Conservation (phyloP, 1,140 invertebrate genomes). For the Musca domestica region DNA sequence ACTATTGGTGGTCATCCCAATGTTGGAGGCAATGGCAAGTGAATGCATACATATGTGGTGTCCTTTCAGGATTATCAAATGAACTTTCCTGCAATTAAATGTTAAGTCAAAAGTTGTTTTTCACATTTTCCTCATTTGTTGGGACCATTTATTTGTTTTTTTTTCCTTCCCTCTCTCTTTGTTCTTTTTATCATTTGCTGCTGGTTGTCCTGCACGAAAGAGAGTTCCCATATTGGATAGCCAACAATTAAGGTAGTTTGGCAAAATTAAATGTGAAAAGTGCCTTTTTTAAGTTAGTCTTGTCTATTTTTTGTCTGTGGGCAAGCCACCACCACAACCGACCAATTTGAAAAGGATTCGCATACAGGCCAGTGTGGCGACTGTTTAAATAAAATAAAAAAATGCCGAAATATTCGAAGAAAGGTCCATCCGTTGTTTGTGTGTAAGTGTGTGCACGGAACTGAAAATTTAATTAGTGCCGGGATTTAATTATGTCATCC, state of each 20-base stretch:
- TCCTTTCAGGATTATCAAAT: slow-evolving; percentile 28
- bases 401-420: no score
- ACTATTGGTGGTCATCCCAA: slow-evolving; percentile 24
- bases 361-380: neutral
- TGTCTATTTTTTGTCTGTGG: slow-evolving; percentile 2
- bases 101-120: slow-evolving; percentile 43
- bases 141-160: no score
- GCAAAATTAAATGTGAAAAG: slow-evolving; percentile 39
- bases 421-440: neutral
- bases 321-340: neutral
- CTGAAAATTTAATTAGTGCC: slow-evolving; percentile 50
- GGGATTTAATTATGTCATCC: slow-evolving; percentile 53
- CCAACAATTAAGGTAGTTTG: slow-evolving; percentile 53
- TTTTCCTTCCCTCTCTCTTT: no score
- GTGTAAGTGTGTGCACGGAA: slow-evolving; percentile 12
- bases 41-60: neutral
- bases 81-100: slow-evolving; percentile 49
- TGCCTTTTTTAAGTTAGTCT: slow-evolving; percentile 1
- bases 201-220: neutral
- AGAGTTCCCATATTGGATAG: slow-evolving; percentile 15
- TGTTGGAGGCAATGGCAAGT: slow-evolving; percentile 17
- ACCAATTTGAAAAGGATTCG: neutral
- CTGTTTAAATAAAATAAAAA: neutral
- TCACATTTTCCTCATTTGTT: neutral
- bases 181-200: neutral